Percentiles rank a stretch among this genome's conserved stretches.
Evolutionary conservation across 2,888 invertebrate genomes (phyloP).

Genomic region (Gymnocheta viridis): DNA sequence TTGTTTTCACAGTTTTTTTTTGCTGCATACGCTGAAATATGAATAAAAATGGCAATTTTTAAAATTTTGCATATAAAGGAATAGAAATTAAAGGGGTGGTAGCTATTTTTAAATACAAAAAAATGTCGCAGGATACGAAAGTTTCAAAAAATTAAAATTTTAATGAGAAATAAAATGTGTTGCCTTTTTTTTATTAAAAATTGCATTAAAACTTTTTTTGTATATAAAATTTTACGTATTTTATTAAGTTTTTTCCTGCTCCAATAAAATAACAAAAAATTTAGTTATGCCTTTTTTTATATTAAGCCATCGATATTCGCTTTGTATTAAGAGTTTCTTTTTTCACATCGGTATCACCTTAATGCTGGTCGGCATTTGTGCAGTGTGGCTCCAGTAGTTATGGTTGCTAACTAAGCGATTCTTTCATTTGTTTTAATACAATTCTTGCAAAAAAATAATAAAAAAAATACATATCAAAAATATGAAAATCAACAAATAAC

Average conservation of each 20-base stretch:
- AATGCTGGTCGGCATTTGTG: neutral
- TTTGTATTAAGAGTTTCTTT: neutral
- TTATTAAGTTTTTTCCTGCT: too few species aligned
- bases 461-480: constrained; percentile 5
- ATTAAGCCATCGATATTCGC: too few species aligned
- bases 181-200: too few species aligned
- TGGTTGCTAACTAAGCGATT: constrained; percentile 66
- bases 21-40: constrained; percentile 1
- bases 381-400: neutral
- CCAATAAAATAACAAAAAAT: too few species aligned
- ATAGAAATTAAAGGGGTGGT: neutral
- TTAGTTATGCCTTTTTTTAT: too few species aligned
- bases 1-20: constrained; percentile 41
- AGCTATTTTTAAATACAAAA: neutral
- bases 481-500: constrained; percentile 58
- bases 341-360: neutral
- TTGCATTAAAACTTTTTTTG: too few species aligned
- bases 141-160: too few species aligned
- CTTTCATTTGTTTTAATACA: neutral
- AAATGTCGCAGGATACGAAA: too few species aligned
- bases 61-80: neutral
- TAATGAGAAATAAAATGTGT: too few species aligned
- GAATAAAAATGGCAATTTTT: constrained; percentile 36
- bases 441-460: constrained; percentile 3
- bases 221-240: too few species aligned